These are phyloP conservation scores for Pilophorus perplexus DNA, from an alignment of 2,888 invertebrate species.

Conservation along the genomic window DNA sequence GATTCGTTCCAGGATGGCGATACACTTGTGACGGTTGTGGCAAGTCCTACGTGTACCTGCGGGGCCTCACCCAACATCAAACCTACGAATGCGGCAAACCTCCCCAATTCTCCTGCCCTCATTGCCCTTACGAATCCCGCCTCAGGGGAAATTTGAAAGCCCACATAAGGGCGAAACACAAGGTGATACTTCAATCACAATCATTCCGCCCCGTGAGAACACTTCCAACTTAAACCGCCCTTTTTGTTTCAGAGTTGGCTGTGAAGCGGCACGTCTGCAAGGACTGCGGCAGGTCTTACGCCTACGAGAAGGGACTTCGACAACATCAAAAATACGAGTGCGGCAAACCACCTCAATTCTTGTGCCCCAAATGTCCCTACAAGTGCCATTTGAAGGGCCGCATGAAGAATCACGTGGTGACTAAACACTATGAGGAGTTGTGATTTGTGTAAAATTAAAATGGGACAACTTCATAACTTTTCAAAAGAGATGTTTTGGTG, in stretches of 20 bases:
- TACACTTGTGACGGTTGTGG: conserved; percentile 49
- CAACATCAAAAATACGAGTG: conserved; percentile 42
- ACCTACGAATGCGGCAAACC: conserved; percentile 47
- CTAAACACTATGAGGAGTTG: too few relatives aligned
- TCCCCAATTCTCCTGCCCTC: conserved; percentile 21
- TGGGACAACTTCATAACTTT: too few relatives aligned
- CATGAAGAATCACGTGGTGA: conserved; percentile 42
- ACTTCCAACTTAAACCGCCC: too few relatives aligned
- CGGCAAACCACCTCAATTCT: conserved; percentile 48
- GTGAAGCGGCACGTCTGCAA: too few relatives aligned
- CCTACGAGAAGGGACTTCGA: background rate
- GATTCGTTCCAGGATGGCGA: too few relatives aligned
- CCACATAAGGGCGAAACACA: too few relatives aligned
- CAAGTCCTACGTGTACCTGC: conserved; percentile 45
- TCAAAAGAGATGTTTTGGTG: too few relatives aligned
- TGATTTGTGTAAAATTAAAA: too few relatives aligned
- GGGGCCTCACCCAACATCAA: conserved; percentile 14
- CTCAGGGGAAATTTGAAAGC: background rate
- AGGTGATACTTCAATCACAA: too few relatives aligned
- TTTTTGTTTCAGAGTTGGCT: too few relatives aligned
- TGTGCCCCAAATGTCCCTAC: conserved; percentile 46
- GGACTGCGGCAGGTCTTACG: background rate
- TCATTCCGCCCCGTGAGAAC: too few relatives aligned
- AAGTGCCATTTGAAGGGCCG: conserved; percentile 45
- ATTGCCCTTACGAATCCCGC: conserved; percentile 16